Evolutionary conservation across 2,888 invertebrate species (phyloP), one percentile per base, ranked within the genome.

Genomic region (Drosophila flavopinicola): DNA sequence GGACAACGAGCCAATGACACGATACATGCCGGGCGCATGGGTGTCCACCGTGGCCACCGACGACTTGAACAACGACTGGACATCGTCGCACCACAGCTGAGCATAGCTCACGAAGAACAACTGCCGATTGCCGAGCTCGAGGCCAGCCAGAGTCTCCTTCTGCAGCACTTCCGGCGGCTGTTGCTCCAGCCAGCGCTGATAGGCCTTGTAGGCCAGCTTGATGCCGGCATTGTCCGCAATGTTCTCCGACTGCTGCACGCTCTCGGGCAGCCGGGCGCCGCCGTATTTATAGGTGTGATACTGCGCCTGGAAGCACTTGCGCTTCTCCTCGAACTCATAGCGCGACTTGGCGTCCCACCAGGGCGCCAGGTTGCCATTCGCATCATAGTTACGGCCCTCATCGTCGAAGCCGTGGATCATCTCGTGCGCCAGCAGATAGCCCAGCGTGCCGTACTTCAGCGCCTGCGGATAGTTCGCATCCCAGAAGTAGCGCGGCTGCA

Each of bases 151-250:
- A 2, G 70, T 71, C 54, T 90, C 89, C 15, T 67, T 64, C 23
- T 70, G 59, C 7, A 33, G 33, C 6, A 51, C 57, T 24, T 78
- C 71, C 5, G 49, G 39, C 30, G 78, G 48, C 30, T 80, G 76
- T 2, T 63, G 56, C 0, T 49, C 20, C 54, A 89, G 30, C 90
- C 90, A 90, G 1, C 64, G 67, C 1, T 80, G 57, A 20, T 91
- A 90, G 15, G 90, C 89, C 6, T 65, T 65, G 24, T 87, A 90
- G n/a, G 90, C 90, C 51, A 90, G 42, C 53, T 88, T 88, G 1
- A 91, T 13, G 23, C 82, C 91, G 1, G 78, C 90, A 79, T 87
- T 90, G 51, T 91, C 91, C 1, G 91, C 89, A 7, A 90, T 87
- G 49, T 91, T 88, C 58, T 90, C 90, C 35, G 88, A 75, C 25